phyloP scores from a whole-genome alignment of 2,888 invertebrate genomes.

The Spatulosminthurus flaviceps region DNA sequence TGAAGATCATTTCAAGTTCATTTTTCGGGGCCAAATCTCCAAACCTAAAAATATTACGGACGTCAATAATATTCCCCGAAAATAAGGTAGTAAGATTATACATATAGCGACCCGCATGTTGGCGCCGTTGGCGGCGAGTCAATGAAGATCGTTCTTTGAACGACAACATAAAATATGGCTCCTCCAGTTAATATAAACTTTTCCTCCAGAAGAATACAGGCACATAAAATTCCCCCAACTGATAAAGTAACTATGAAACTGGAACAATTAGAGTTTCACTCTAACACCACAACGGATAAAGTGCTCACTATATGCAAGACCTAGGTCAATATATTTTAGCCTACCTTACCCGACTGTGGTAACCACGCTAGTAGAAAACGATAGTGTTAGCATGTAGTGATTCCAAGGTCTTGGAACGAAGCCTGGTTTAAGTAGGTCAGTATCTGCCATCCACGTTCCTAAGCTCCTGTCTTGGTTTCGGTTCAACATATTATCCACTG shows the following conservation, averaged over 20 bases:
- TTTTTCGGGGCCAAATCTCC: conserved; percentile 53
- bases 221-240: too few species aligned
- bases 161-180: too few species aligned
- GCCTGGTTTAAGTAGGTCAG: conserved; percentile 48
- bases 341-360: conserved; percentile 58
- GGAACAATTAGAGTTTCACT: too few species aligned
- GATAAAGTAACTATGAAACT: background rate
- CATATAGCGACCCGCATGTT: too few species aligned
- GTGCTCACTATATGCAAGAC: background rate
- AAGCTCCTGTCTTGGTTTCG: conserved; percentile 21
- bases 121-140: too few species aligned
- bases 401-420: conserved; percentile 49
- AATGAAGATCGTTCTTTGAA: too few species aligned
- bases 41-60: conserved; percentile 45
- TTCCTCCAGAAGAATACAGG: too few species aligned
- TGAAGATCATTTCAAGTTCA: conserved; percentile 53
- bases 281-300: too few species aligned
- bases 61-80: too few species aligned
- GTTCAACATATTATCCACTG: conserved; percentile 53
- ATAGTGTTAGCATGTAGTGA: conserved; percentile 52
- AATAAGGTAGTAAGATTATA: background rate
- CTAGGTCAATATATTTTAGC: background rate
- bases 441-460: conserved; percentile 47
- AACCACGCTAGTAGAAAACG: conserved; percentile 54
- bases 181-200: too few species aligned